Conservation (phyloP, 64 coral and sea anemone genomes). For the Platygyra sinensis region DNA sequence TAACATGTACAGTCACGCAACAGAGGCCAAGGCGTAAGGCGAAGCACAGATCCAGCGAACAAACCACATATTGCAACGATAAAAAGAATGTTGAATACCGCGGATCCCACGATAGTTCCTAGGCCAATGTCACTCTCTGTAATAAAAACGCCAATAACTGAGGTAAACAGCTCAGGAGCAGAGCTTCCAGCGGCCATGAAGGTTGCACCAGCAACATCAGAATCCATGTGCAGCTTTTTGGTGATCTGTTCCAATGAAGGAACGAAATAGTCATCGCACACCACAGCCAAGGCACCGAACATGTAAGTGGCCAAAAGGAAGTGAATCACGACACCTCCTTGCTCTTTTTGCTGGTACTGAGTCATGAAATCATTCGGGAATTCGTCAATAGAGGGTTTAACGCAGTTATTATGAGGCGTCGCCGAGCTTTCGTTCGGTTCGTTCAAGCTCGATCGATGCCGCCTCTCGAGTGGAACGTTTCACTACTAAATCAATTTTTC, state of each 20-base stretch:
- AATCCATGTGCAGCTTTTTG: constrained; percentile 65
- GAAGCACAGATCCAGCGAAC: constrained; percentile 75
- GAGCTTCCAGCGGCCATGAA: constrained; percentile 97
- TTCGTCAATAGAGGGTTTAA: constrained; percentile 81
- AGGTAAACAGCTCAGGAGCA: constrained; percentile 93
- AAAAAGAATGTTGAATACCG: constrained; percentile 97
- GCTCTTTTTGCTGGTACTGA: constrained; percentile 59
- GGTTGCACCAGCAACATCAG: constrained; percentile 89
- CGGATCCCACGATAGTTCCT: constrained; percentile 95
- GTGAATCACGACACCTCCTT: constrained; percentile 77
- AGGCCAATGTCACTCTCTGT: constrained; percentile 89
- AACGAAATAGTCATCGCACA: constrained; percentile 92
- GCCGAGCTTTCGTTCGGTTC: neutral
- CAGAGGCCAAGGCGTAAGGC: constrained; percentile 77
- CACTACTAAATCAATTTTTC: neutral
- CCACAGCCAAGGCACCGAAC: constrained; percentile 76
- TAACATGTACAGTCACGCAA: constrained; percentile 79
- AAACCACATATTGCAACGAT: constrained; percentile 87
- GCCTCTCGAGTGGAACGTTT: neutral
- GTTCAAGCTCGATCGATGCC: neutral
- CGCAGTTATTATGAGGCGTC: constrained; percentile 78
- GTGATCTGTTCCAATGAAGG: constrained; percentile 77
- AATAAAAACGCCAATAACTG: constrained; percentile 95
- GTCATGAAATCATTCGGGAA: constrained; percentile 90
- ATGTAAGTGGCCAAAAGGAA: constrained; percentile 74